Evolutionary conservation across 2,797 vertebrate species (phyloP).

Genomic region (Coccyzus lansbergi): DNA sequence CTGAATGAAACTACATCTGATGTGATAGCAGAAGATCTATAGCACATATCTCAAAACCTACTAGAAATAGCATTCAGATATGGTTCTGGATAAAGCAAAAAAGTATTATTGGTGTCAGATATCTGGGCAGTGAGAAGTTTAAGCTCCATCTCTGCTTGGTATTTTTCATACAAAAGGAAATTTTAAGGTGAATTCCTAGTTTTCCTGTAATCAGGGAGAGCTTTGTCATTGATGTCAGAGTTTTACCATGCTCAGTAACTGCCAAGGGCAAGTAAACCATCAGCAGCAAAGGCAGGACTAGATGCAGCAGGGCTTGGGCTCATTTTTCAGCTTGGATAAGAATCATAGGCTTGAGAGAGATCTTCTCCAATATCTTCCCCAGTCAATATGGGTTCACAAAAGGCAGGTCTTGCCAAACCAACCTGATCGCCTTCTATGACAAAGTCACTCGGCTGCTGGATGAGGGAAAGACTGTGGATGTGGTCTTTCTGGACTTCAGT

Average conservation of each 20-base stretch:
- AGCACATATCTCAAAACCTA: slow-evolving; percentile 64
- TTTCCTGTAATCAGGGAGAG: background rate
- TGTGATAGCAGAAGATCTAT: slow-evolving; percentile 70
- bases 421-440: no score
- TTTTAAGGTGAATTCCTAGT: slow-evolving; percentile 51
- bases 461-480: no score
- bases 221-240: background rate
- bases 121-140: slow-evolving; percentile 52
- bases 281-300: background rate
- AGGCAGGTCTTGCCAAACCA: no score
- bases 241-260: slow-evolving; percentile 6
- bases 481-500: no score
- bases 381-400: no score
- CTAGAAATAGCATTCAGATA: slow-evolving; percentile 57
- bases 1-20: slow-evolving; percentile 68
- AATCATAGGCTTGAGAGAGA: background rate
- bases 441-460: no score
- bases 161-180: slow-evolving; percentile 22
- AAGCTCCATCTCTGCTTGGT: background rate
- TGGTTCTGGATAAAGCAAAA: slow-evolving; percentile 34
- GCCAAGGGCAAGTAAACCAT: background rate
- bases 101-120: slow-evolving; percentile 57
- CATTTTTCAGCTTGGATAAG: background rate
- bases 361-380: background rate
- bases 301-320: background rate